Evolutionary conservation across 2,797 vertebrate species (phyloP).

Genomic region (Pangasius macronema): DNA sequence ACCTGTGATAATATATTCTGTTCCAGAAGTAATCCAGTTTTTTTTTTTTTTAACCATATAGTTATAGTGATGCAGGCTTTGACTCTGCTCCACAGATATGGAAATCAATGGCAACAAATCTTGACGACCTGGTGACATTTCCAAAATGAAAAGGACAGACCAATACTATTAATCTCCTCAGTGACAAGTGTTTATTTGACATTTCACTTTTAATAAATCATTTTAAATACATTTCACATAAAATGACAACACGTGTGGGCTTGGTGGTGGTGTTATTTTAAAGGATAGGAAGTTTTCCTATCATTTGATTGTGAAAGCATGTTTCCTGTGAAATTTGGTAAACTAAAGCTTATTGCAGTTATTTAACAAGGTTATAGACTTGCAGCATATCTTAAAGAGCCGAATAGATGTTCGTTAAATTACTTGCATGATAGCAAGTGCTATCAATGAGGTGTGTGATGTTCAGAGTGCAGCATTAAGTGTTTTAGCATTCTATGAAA

Average conservation of each 20-base stretch:
- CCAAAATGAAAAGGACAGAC: neutral
- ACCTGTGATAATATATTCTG: slow-evolving; percentile 5
- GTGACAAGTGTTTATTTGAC: slow-evolving; percentile 1
- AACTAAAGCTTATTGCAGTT: neutral
- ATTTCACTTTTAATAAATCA: slow-evolving; percentile 7
- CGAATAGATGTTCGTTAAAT: slow-evolving; percentile 30
- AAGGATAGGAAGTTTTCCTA: neutral
- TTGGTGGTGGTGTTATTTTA: neutral
- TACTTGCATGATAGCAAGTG: slow-evolving; percentile 33
- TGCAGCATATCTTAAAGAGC: slow-evolving; percentile 6
- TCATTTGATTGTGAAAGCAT: neutral
- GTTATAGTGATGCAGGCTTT: neutral
- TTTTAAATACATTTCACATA: neutral
- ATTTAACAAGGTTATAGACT: neutral
- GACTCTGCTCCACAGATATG: neutral
- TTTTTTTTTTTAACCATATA: neutral
- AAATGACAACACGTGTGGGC: neutral
- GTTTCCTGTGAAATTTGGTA: neutral
- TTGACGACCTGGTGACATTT: slow-evolving; percentile 17
- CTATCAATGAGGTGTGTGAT: slow-evolving; percentile 27
- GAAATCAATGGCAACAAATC: neutral
- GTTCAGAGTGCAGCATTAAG: slow-evolving; percentile 44
- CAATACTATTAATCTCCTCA: neutral
- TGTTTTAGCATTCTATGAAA: slow-evolving; percentile 40
- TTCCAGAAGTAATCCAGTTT: neutral